Evolutionary conservation across 1,140 invertebrate genomes (phyloP).

Genomic region (Cataglyphis hispanica): DNA sequence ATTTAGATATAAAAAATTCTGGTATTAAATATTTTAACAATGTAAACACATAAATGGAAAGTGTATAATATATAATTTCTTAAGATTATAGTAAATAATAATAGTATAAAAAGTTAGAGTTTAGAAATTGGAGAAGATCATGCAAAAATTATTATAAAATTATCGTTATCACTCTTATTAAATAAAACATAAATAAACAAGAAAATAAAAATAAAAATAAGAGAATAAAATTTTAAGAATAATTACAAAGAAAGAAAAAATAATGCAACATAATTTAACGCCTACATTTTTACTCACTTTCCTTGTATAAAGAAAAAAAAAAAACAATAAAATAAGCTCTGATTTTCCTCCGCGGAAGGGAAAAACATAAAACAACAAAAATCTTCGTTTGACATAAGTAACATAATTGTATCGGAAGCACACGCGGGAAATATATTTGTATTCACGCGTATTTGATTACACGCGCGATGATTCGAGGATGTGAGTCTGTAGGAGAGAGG

Average conservation of each 20-base stretch:
- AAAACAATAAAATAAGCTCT: not conserved
- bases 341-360: too few species aligned
- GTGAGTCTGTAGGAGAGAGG: conserved; percentile 61
- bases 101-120: too few species aligned
- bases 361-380: too few species aligned
- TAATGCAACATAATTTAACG: too few species aligned
- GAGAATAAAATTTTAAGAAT: too few species aligned
- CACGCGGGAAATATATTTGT: not conserved
- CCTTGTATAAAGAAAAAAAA: not conserved
- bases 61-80: not conserved
- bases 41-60: not conserved
- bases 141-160: too few species aligned
- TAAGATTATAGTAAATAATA: not conserved
- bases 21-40: not conserved
- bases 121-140: too few species aligned
- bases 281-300: not conserved
- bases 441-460: conserved; percentile 7
- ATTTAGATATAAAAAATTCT: not conserved
- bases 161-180: too few species aligned
- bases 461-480: conserved; percentile 38
- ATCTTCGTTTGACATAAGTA: not conserved
- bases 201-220: too few species aligned
- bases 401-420: conserved; percentile 16
- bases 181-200: too few species aligned
- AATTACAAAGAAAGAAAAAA: too few species aligned